A percentile compares a stretch with the other conserved stretches of the same genome.
Evolutionary conservation across 2,113 vertebrate genomes (phyloP).

Genomic region (Pterophyllum scalare): DNA sequence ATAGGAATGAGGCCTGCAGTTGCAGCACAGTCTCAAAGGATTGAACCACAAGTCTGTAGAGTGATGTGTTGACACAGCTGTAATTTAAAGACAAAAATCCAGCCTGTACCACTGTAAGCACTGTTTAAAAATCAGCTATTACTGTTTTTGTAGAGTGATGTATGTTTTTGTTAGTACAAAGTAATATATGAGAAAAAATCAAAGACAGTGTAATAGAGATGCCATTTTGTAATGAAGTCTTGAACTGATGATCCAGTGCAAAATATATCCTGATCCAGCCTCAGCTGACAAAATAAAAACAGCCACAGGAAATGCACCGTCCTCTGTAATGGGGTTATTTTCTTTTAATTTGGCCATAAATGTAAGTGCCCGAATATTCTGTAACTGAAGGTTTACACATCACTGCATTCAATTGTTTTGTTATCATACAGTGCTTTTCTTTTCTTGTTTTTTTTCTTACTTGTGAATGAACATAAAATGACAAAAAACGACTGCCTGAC

Average conservation of each 20-base stretch:
- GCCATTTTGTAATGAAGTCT: not conserved
- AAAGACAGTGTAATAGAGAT: not conserved
- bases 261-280: not conserved
- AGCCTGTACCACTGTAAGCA: not conserved
- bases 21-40: slow-evolving; percentile 30
- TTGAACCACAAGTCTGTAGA: slow-evolving; percentile 14
- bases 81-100: slow-evolving; percentile 34
- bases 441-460: not conserved
- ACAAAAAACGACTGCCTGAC: no score
- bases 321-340: not conserved
- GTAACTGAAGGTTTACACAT: not conserved
- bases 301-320: not conserved
- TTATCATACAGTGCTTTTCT: not conserved
- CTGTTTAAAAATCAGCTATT: not conserved
- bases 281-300: not conserved
- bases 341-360: not conserved
- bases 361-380: not conserved
- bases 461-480: no score
- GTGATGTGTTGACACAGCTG: slow-evolving; percentile 44
- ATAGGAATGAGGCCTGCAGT: slow-evolving; percentile 35
- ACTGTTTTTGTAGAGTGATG: not conserved
- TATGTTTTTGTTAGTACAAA: not conserved
- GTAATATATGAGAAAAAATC: not conserved
- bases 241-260: not conserved
- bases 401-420: not conserved